Evolutionary conservation across 1,140 invertebrate species (phyloP).

Genomic region (Heliconius hermathena): DNA sequence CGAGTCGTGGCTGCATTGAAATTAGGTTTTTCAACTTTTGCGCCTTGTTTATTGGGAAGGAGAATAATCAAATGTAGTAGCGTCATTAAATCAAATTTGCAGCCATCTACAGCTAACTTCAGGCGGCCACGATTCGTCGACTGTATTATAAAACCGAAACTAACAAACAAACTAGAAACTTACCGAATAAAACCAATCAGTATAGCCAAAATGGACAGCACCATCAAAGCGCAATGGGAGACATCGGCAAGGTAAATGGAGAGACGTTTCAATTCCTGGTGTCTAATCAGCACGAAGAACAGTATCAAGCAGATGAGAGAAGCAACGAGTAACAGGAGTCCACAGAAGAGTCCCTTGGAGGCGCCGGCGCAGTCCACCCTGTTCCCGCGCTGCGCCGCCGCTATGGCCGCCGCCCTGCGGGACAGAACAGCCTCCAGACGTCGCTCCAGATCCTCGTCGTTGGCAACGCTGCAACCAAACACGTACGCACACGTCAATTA

Average conservation of each 20-base stretch:
- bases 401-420: conserved; percentile 90
- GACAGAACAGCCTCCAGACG: conserved; percentile 92
- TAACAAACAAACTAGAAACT: conserved; percentile 43
- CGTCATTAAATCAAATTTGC: too few species aligned
- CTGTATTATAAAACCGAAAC: too few species aligned
- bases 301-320: conserved; percentile 95
- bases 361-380: conserved; percentile 95
- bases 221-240: conserved; percentile 93
- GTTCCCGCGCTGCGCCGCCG: conserved; percentile 89
- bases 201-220: conserved; percentile 93
- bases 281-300: conserved; percentile 95
- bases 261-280: conserved; percentile 89
- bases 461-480: conserved; percentile 85
- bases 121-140: too few species aligned
- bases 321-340: conserved; percentile 93
- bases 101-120: too few species aligned
- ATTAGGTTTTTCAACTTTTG: too few species aligned
- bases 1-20: too few species aligned
- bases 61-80: background rate
- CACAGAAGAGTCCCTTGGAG: conserved; percentile 96
- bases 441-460: conserved; percentile 92
- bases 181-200: conserved; percentile 94
- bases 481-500: conserved; percentile 61
- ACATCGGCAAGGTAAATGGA: conserved; percentile 95
- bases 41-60: too few species aligned